Evolutionary conservation across 2,113 vertebrate species (phyloP).

Genomic region (Thryonomys swinderianus): DNA sequence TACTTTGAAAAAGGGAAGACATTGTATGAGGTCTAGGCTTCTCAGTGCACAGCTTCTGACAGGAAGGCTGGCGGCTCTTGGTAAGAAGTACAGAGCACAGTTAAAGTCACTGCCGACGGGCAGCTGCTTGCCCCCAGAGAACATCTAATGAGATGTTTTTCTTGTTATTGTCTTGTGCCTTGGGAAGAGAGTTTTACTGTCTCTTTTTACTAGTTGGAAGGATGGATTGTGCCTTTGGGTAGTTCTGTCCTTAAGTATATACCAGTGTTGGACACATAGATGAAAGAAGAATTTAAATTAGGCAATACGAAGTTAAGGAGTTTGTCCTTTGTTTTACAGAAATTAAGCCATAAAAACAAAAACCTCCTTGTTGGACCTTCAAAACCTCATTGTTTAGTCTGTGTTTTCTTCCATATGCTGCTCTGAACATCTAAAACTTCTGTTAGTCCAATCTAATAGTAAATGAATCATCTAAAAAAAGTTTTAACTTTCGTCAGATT

Average conservation of each 20-base stretch:
- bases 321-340: conserved; percentile 23
- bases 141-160: conserved; percentile 26
- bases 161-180: conserved; percentile 7
- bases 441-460: not conserved
- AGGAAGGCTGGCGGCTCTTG: not conserved
- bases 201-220: conserved; percentile 35
- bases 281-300: conserved; percentile 60
- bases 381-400: not conserved
- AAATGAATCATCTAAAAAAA: not conserved
- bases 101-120: not conserved
- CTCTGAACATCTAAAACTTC: conserved; percentile 38
- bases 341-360: conserved; percentile 48
- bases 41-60: not conserved
- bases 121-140: not conserved
- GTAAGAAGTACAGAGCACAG: not conserved
- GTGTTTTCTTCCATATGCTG: not conserved
- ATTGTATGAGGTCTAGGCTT: not conserved
- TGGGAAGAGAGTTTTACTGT: conserved; percentile 21
- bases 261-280: not conserved
- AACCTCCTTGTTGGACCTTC: not conserved
- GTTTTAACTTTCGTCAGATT: not conserved
- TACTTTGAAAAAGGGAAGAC: not conserved
- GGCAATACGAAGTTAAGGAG: conserved; percentile 42
- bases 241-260: not conserved
- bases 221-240: conserved; percentile 24